A percentile compares a stretch with the other conserved stretches of the same genome.
Conservation (phyloP, 1,140 invertebrate species). For the Meloidogyne floridensis region DNA sequence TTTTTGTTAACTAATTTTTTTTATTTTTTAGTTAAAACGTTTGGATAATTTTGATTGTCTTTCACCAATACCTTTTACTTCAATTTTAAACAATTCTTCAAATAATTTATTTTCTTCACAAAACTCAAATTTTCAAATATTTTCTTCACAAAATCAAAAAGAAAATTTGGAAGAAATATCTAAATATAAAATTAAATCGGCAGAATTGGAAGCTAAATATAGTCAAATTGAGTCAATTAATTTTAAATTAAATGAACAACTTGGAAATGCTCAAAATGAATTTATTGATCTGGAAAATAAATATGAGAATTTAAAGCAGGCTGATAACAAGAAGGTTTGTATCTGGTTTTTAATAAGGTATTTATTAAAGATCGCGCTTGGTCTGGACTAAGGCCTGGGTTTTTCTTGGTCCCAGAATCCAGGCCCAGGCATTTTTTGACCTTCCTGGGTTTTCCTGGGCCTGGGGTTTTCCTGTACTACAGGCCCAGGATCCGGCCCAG, state of each 20-base stretch:
- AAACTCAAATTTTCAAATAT: slow-evolving; percentile 23
- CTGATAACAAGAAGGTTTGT: neutral
- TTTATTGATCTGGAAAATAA: slow-evolving; percentile 25
- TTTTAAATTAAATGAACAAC: slow-evolving; percentile 19
- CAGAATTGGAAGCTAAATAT: slow-evolving; percentile 12
- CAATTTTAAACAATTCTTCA: slow-evolving; percentile 2
- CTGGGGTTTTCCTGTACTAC: too few relatives aligned
- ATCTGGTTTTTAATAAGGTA: neutral
- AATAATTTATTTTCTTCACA: neutral
- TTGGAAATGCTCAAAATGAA: slow-evolving; percentile 8
- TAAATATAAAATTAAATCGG: slow-evolving; percentile 14
- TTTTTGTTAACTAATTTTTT: neutral
- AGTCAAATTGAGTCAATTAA: slow-evolving; percentile 15
- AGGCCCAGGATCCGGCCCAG: too few relatives aligned
- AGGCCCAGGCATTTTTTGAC: too few relatives aligned
- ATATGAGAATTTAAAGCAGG: neutral
- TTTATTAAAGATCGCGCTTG: too few relatives aligned
- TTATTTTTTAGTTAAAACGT: neutral
- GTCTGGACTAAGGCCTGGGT: too few relatives aligned
- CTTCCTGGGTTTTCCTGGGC: too few relatives aligned
- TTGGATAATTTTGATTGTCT: neutral
- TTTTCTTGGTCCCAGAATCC: too few relatives aligned
- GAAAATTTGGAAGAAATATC: neutral
- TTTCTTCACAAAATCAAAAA: slow-evolving; percentile 14
- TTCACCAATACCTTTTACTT: neutral